A percentile compares a stretch with the other conserved stretches of the same genome.
Evolutionary conservation across 1,140 invertebrate genomes (phyloP).

Genomic region (Anagrus nilaparvatae): DNA sequence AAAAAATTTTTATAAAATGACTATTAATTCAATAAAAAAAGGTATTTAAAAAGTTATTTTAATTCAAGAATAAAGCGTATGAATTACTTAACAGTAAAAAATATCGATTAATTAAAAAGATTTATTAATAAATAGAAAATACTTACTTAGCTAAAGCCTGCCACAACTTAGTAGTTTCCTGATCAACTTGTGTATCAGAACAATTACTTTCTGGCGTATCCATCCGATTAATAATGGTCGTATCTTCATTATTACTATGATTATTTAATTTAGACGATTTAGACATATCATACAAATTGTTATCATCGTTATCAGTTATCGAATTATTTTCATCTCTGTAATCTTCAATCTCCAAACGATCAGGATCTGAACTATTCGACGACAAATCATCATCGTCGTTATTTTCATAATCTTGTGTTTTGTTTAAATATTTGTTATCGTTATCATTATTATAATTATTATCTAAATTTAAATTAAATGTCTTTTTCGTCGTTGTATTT

Average conservation of each 20-base stretch:
- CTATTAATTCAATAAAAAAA: no score
- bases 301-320: conserved; percentile 29
- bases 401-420: no score
- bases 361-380: conserved; percentile 47
- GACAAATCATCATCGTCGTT: conserved; percentile 33
- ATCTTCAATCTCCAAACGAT: conserved; percentile 45
- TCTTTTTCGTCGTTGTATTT: conserved; percentile 36
- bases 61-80: not conserved
- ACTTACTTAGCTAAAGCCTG: conserved; percentile 46
- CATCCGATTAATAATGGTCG: conserved; percentile 33
- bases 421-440: no score
- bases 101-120: not conserved
- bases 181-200: conserved; percentile 46
- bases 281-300: not conserved
- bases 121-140: conserved; percentile 2
- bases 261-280: no score
- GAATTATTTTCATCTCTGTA: conserved; percentile 32
- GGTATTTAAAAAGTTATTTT: no score
- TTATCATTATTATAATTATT: conserved; percentile 27
- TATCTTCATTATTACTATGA: conserved; percentile 3
- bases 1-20: no score
- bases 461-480: conserved; percentile 35
- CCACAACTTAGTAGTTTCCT: conserved; percentile 47
- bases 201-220: conserved; percentile 46
- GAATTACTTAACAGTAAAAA: no score